Percentiles rank a stretch among this genome's conserved stretches.
Evolutionary conservation across 2,113 vertebrate genomes (phyloP).

Genomic region (Oncorhynchus clarkii): DNA sequence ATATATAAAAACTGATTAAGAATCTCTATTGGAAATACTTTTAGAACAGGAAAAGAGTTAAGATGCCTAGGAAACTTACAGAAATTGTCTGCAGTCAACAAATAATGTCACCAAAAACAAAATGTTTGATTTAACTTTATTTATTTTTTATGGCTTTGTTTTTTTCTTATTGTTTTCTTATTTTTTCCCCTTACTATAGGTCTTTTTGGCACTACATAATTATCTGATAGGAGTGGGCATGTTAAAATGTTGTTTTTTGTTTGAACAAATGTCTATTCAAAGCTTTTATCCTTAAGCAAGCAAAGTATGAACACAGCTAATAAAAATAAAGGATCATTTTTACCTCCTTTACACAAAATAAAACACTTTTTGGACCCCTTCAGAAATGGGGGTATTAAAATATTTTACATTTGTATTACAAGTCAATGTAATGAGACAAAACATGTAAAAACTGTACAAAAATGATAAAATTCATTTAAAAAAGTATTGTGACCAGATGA

Average conservation of each 20-base stretch:
- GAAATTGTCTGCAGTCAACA: neutral
- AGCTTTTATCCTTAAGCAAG: conserved; percentile 85
- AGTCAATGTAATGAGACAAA: conserved; percentile 85
- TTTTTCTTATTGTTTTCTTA: conserved; percentile 36
- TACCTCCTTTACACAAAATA: conserved; percentile 96
- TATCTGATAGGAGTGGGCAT: conserved; percentile 73
- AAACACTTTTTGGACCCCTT: conserved; percentile 91
- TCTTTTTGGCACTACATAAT: conserved; percentile 95
- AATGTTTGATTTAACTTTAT: conserved; percentile 56
- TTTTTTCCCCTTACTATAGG: conserved; percentile 64
- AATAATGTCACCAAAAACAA: neutral
- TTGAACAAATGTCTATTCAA: conserved; percentile 89
- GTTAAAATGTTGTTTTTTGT: conserved; percentile 70
- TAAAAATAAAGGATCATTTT: conserved; percentile 99
- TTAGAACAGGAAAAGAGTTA: too few relatives aligned
- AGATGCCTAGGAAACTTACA: neutral
- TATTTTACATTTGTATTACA: conserved; percentile 99
- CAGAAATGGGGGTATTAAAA: conserved; percentile 99
- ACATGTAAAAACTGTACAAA: conserved; percentile 98
- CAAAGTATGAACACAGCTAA: conserved; percentile 97
- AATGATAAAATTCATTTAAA: conserved; percentile 89
- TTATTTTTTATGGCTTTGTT: conserved; percentile 29
- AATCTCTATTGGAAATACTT: too few relatives aligned
- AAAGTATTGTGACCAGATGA: conserved; percentile 76
- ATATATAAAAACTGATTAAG: too few relatives aligned